Evolutionary conservation across 2,888 invertebrate species (phyloP).

Genomic region (Ophraella communa): DNA sequence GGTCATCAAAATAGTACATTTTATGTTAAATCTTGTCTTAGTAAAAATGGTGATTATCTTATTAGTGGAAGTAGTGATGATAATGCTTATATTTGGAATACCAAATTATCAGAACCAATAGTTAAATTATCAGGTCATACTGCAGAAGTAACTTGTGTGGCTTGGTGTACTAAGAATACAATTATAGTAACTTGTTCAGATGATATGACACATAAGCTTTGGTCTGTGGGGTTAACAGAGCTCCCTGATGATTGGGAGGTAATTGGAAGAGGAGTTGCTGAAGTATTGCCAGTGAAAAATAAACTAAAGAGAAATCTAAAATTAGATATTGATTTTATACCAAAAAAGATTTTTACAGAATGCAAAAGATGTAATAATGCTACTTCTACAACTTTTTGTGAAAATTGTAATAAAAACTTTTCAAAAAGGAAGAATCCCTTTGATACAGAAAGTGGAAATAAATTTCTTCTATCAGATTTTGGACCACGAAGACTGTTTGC

Average conservation of each 20-base stretch:
- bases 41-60: constrained; percentile 80
- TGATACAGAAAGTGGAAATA: constrained; percentile 48
- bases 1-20: constrained; percentile 84
- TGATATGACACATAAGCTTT: constrained; percentile 79
- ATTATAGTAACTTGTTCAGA: constrained; percentile 84
- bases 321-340: constrained; percentile 8
- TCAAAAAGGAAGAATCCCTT: constrained; percentile 42
- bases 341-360: constrained; percentile 43
- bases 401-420: constrained; percentile 43
- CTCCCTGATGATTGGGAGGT: constrained; percentile 54
- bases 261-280: constrained; percentile 43
- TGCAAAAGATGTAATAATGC: constrained; percentile 36
- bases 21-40: constrained; percentile 83
- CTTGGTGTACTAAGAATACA: constrained; percentile 72
- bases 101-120: constrained; percentile 69
- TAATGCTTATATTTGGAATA: constrained; percentile 86
- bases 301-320: constrained; percentile 2
- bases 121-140: constrained; percentile 76
- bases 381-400: constrained; percentile 40
- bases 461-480: constrained; percentile 36
- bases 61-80: constrained; percentile 90
- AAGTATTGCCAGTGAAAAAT: constrained; percentile 44
- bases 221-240: constrained; percentile 69
- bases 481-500: constrained; percentile 43
- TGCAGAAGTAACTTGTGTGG: constrained; percentile 87